These are phyloP conservation scores for Apoda limacodes DNA, from an alignment of 2,888 invertebrate species.

Conservation along the genomic window DNA sequence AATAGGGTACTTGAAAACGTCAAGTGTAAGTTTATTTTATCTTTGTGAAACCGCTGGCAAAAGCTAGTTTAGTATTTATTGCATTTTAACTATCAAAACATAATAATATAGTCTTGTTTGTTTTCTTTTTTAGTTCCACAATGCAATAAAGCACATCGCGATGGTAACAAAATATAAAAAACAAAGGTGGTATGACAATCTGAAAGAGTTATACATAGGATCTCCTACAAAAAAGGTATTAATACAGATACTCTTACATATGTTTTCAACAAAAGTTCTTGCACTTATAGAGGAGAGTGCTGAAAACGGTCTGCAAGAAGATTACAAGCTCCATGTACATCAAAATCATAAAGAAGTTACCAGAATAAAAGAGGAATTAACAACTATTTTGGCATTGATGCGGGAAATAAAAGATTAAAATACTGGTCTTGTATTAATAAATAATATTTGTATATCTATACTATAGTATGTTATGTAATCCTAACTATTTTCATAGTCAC, in stretches of 20 bases:
- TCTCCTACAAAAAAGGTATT: slow-evolving; percentile 22
- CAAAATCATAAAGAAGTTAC: slow-evolving; percentile 24
- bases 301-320: slow-evolving; percentile 25
- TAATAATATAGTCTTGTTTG: no score
- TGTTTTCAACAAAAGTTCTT: slow-evolving; percentile 30
- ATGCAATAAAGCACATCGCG: slow-evolving; percentile 36
- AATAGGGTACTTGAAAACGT: no score
- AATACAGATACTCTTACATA: slow-evolving; percentile 34
- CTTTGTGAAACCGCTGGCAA: no score
- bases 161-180: slow-evolving; percentile 30
- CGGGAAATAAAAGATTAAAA: slow-evolving; percentile 26
- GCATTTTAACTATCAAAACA: no score
- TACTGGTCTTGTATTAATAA: slow-evolving; percentile 11
- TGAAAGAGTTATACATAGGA: slow-evolving; percentile 34
- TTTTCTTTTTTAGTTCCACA: slow-evolving; percentile 38
- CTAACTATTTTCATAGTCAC: no score
- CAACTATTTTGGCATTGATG: slow-evolving; percentile 31
- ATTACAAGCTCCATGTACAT: slow-evolving; percentile 26
- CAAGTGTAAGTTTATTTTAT: no score
- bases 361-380: slow-evolving; percentile 27
- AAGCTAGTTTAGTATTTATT: no score
- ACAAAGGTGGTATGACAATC: slow-evolving; percentile 38
- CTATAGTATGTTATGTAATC: no score
- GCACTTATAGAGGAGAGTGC: slow-evolving; percentile 33
- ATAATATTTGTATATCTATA: no score